phyloP scores from a whole-genome alignment of 2,113 vertebrate genomes.

The Ploceus nigricollis region DNA sequence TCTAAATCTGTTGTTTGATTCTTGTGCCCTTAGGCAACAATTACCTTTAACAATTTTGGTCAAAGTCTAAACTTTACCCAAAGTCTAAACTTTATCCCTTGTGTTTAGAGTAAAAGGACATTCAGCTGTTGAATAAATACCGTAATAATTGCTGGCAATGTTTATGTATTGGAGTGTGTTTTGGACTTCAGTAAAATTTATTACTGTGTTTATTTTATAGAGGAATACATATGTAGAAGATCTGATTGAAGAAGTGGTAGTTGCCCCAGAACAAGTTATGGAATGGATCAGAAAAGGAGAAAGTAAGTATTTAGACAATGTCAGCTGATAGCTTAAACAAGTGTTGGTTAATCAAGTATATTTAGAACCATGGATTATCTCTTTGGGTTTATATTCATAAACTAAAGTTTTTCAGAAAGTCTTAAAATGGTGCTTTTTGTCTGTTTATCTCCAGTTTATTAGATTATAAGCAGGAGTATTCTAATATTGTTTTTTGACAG shows the following conservation, averaged over 20 bases:
- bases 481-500: conserved; percentile 63
- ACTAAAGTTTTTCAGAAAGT: neutral
- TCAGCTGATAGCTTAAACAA: neutral
- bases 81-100: neutral
- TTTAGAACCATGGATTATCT: neutral
- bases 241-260: conserved; percentile 90
- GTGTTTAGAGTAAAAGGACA: neutral
- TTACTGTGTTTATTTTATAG: conserved; percentile 54
- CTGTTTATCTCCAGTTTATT: neutral
- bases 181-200: neutral
- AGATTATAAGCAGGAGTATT: neutral
- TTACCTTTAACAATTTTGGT: neutral
- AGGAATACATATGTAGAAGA: conserved; percentile 92
- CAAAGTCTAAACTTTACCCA: neutral
- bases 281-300: conserved; percentile 92
- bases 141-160: neutral
- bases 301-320: conserved; percentile 75
- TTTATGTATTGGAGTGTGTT: neutral
- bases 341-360: neutral
- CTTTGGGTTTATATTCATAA: neutral
- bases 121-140: neutral
- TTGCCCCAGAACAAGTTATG: conserved; percentile 83
- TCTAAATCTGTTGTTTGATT: neutral
- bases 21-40: neutral
- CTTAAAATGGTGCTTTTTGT: neutral